Percentiles rank a stretch among this genome's conserved stretches.
phyloP scores from a whole-genome alignment of 2,113 vertebrate genomes.

The Serranochromis macrocephalus region DNA sequence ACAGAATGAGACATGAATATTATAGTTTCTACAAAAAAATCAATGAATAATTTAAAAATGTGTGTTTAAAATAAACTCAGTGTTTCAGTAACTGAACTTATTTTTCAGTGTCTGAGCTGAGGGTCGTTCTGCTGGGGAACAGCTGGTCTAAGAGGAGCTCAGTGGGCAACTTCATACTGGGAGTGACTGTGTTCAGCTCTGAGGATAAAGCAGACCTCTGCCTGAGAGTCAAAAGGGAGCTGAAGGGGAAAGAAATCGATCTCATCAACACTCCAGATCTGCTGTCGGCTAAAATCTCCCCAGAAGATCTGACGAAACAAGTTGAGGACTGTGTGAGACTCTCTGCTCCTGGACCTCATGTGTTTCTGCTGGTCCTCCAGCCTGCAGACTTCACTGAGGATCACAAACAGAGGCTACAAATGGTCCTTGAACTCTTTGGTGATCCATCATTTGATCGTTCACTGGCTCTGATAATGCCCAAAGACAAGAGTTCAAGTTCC shows the following conservation, averaged over 20 bases:
- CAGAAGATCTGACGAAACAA: background rate
- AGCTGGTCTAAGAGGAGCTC: background rate
- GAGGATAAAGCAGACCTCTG: background rate
- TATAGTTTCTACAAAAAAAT: background rate
- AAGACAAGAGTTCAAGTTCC: background rate
- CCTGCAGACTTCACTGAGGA: background rate
- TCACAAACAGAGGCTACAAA: background rate
- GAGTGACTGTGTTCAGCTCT: fast-evolving
- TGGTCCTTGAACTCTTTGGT: background rate
- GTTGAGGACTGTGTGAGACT: background rate
- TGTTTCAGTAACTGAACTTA: background rate
- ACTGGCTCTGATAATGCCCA: background rate
- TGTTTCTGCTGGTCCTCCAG: slow-evolving; percentile 23
- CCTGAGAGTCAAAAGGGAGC: background rate
- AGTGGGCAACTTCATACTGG: background rate
- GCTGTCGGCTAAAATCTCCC: background rate
- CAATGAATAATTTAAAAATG: background rate
- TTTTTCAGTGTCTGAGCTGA: background rate
- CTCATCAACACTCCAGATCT: background rate
- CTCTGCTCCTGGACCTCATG: slow-evolving; percentile 18
- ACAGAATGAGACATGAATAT: background rate
- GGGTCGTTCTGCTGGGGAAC: background rate
- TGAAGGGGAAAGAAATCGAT: background rate
- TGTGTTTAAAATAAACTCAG: background rate
- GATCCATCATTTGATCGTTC: background rate